Evolutionary conservation across 2,113 vertebrate genomes (phyloP), one percentile per base, ranked within the genome.

Genomic region (Potamarius usumacintae): DNA sequence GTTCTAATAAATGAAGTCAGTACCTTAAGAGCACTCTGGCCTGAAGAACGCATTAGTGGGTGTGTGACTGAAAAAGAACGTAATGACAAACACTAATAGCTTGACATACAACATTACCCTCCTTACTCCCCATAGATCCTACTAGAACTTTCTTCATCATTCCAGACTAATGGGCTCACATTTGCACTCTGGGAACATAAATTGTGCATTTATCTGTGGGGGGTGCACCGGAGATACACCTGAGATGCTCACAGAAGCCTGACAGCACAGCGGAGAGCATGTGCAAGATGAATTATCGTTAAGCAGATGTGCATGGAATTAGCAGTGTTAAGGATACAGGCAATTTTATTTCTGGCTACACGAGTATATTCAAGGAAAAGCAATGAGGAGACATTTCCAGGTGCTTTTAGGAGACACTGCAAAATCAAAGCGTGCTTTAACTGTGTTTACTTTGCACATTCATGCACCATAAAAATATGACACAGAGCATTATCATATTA

Each of bases 71-170:
- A 65, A 53, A 20, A 55, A 72, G 80, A 77, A 34, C 67, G 79
- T 80, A 88, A 84, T 83, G 76, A 48, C 79, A 65, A 69, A 65
- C 50, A 85, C 65, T 90, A 84, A 88, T 87, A 90, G 85, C 63
- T 76, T 52, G 63, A 80, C 83, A 86, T 84, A 86, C 82, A 83
- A 81, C 89, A 74, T 86, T 81, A 86, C 86, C 78, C 72, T 65
- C 72, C 78, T 77, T 15, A 34, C 87, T 84, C 69, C n/a, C 60
- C 63, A 74, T 57, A 83, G 76, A 58, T 84, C 77, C 27, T 67
- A 27, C 11, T 58, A 50, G 57, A 84, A 69, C 48, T 58, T 71
- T 86, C 71, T 86, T 85, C 62, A 90, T 86, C 84, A 84, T 52
- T 57, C 15, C 50, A 48, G 50, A 8, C 63, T 90, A 90, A 84